Conservation (phyloP, 1,140 invertebrate genomes). For the Panagrolaimus sp. region DNA sequence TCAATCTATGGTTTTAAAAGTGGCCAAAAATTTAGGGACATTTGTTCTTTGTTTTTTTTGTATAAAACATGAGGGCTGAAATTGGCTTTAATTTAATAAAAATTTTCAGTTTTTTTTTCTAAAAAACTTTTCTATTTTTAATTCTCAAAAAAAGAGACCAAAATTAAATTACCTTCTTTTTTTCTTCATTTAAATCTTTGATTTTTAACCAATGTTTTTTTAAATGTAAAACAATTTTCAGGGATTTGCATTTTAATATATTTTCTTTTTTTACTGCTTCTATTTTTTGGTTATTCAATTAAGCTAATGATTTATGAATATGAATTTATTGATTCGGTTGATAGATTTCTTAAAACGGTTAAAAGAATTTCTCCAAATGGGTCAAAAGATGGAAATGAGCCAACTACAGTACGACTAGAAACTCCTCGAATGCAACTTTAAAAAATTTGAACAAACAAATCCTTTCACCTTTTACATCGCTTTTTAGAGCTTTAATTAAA, state of each 20-base stretch:
- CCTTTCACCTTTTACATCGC: too few relatives aligned
- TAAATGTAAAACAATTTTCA: conserved; percentile 28
- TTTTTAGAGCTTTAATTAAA: neutral
- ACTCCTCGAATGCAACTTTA: conserved; percentile 2
- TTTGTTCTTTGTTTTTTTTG: too few relatives aligned
- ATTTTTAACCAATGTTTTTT: neutral
- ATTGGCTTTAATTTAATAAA: too few relatives aligned
- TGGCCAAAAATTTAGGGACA: too few relatives aligned
- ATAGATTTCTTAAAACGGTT: conserved; percentile 42
- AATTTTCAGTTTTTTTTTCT: neutral
- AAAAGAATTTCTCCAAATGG: conserved; percentile 29
- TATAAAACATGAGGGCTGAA: too few relatives aligned
- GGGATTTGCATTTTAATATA: conserved; percentile 35
- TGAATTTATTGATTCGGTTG: conserved; percentile 46
- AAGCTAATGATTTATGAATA: conserved; percentile 37
- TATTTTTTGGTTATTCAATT: conserved; percentile 31
- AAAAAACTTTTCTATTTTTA: too few relatives aligned
- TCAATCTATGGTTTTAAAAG: too few relatives aligned
- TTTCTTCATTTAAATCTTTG: neutral
- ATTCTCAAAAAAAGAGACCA: too few relatives aligned
- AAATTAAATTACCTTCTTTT: neutral
- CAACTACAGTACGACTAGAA: neutral
- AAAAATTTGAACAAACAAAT: too few relatives aligned
- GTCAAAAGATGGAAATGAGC: conserved; percentile 38
- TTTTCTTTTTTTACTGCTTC: conserved; percentile 24